phyloP scores from a whole-genome alignment of 2,113 vertebrate genomes.

The Tinamus guttatus region DNA sequence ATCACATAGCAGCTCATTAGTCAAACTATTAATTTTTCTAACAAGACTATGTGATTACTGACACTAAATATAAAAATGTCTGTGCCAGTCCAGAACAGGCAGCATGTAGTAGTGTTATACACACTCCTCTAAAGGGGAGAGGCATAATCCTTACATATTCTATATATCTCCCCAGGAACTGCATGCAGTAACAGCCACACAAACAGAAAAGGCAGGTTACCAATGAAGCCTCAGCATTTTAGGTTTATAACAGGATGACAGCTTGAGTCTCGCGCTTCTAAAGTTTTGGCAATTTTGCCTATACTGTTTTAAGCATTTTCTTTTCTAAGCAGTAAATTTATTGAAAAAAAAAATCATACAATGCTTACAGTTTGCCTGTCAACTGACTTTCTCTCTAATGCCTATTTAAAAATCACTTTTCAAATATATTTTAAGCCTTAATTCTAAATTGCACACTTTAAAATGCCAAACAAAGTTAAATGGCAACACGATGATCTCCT shows the following conservation, averaged over 20 bases:
- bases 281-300: background rate
- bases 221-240: background rate
- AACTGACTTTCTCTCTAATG: background rate
- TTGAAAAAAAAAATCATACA: background rate
- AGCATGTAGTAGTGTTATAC: background rate
- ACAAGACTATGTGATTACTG: background rate
- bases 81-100: background rate
- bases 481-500: background rate
- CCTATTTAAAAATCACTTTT: background rate
- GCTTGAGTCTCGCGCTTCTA: background rate
- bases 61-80: background rate
- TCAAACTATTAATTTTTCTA: background rate
- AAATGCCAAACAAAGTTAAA: background rate
- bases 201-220: background rate
- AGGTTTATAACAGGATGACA: background rate
- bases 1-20: background rate
- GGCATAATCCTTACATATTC: background rate
- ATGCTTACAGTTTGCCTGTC: background rate
- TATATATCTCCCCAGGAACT: background rate
- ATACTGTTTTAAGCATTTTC: background rate
- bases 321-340: background rate
- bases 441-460: background rate
- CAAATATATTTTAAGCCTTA: background rate
- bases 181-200: background rate
- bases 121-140: background rate